Percentiles rank a stretch among this genome's conserved stretches.
These are phyloP conservation scores for Micropterix aruncella DNA, from an alignment of 2,888 invertebrate species.

Conservation along the genomic window DNA sequence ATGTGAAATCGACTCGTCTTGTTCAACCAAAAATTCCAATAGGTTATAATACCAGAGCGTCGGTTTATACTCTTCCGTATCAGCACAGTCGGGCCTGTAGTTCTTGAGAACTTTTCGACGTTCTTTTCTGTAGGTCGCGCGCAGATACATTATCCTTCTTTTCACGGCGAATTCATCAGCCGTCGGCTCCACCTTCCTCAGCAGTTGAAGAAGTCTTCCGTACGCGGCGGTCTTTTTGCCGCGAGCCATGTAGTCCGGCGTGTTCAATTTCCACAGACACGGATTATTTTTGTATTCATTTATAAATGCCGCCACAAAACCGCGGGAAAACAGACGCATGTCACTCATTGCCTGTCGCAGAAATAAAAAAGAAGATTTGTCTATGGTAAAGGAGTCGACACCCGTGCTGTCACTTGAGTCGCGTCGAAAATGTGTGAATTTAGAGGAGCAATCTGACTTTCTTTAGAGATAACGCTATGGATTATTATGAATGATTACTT, in stretches of 20 bases:
- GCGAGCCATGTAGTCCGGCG: constrained; percentile 4
- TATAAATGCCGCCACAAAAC: constrained; percentile 6
- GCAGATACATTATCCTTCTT: constrained; percentile 7
- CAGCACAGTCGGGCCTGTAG: too few relatives aligned
- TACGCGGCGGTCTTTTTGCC: constrained; percentile 6
- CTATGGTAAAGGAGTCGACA: too few relatives aligned
- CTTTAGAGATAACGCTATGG: too few relatives aligned
- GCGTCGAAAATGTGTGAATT: too few relatives aligned
- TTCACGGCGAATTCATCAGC: constrained; percentile 5
- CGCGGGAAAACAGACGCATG: constrained; percentile 5
- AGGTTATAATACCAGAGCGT: not conserved
- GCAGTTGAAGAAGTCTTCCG: constrained; percentile 7
- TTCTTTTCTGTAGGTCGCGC: constrained; percentile 7
- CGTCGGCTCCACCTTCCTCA: constrained; percentile 4
- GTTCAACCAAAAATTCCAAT: not conserved
- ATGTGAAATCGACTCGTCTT: too few relatives aligned
- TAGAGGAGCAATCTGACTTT: too few relatives aligned
- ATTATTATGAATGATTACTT: too few relatives aligned
- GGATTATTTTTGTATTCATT: constrained; percentile 6
- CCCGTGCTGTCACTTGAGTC: too few relatives aligned
- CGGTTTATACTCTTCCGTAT: too few relatives aligned
- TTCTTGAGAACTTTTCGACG: constrained; percentile 4
- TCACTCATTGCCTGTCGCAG: too few relatives aligned
- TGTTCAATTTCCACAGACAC: constrained; percentile 8
- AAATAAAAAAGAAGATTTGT: too few relatives aligned